phyloP scores from a whole-genome alignment of 2,113 vertebrate species.

The Istiophorus platypterus region DNA sequence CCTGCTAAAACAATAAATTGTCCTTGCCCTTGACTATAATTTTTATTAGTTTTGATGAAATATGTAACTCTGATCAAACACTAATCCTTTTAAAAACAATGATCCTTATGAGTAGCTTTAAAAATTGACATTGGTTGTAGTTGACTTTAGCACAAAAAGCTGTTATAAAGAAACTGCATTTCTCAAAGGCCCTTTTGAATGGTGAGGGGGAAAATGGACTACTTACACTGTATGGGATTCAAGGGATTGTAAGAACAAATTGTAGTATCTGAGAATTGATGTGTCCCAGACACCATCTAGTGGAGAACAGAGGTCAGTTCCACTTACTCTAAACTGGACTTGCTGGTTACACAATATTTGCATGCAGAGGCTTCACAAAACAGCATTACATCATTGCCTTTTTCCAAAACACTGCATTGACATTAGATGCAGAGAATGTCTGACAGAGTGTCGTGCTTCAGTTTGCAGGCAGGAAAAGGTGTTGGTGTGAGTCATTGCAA shows the following conservation, averaged over 20 bases:
- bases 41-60: neutral
- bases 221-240: neutral
- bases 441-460: neutral
- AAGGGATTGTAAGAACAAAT: neutral
- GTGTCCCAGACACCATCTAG: constrained; percentile 63
- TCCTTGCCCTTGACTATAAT: neutral
- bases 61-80: neutral
- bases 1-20: neutral
- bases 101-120: neutral
- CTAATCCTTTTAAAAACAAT: neutral
- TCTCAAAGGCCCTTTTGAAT: neutral
- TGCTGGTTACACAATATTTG: constrained; percentile 42
- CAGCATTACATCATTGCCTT: constrained; percentile 48
- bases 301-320: constrained; percentile 35
- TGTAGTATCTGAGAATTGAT: neutral
- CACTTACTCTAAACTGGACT: neutral
- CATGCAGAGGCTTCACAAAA: constrained; percentile 27
- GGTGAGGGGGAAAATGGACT: neutral
- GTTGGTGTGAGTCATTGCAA: constrained; percentile 20
- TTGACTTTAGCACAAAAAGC: neutral
- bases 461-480: neutral
- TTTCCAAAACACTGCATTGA: constrained; percentile 23
- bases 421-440: neutral
- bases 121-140: neutral
- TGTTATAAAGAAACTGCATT: neutral